phyloP scores from a whole-genome alignment of 2,888 invertebrate genomes.

The Muschampia plurimacula region DNA sequence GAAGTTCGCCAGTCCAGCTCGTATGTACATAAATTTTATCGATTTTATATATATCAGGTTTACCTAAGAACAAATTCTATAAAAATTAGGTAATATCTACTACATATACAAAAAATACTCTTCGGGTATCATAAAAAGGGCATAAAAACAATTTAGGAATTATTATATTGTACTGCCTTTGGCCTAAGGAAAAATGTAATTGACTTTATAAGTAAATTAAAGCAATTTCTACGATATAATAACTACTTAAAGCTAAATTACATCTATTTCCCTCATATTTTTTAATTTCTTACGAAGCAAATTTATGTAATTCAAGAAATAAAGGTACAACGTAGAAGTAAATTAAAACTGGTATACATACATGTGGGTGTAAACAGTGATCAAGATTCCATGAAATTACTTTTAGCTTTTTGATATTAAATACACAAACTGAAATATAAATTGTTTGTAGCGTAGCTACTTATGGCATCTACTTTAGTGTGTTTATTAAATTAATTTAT shows the following conservation, averaged over 20 bases:
- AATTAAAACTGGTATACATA: background rate
- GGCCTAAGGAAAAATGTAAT: background rate
- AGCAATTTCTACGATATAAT: background rate
- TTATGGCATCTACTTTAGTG: conserved; percentile 27
- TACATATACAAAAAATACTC: too few species aligned
- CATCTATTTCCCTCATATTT: background rate
- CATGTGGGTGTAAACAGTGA: conserved; percentile 2
- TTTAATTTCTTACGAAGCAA: background rate
- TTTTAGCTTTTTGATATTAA: background rate
- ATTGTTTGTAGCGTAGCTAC: conserved; percentile 15
- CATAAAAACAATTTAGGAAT: background rate
- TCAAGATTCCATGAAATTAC: background rate
- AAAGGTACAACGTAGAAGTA: conserved; percentile 4
- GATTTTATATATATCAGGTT: too few species aligned
- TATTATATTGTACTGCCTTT: background rate
- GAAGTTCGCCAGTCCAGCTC: too few species aligned
- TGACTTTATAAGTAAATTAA: too few species aligned
- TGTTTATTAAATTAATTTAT: conserved; percentile 15
- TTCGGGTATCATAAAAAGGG: too few species aligned
- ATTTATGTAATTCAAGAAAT: conserved; percentile 5
- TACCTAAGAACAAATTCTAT: too few species aligned
- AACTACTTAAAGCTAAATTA: background rate
- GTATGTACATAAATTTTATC: too few species aligned
- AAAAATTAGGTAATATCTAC: too few species aligned
- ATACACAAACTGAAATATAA: background rate